phyloP scores from a whole-genome alignment of 1,140 invertebrate species.

The Drosophila triauraria region DNA sequence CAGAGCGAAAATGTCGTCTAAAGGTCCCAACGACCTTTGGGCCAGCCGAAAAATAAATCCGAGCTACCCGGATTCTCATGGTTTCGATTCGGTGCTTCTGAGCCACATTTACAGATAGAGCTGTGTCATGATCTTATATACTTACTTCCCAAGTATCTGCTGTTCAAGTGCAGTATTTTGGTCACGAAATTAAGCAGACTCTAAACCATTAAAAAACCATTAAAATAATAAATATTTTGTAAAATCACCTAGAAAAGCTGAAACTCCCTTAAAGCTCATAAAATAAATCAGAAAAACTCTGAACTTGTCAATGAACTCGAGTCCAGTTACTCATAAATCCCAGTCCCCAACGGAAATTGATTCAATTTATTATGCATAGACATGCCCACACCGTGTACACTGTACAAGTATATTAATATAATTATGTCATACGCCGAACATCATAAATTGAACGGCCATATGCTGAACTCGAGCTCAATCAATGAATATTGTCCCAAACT shows the following conservation, averaged over 20 bases:
- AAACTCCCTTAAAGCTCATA: neutral
- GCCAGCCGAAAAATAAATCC: conserved; percentile 17
- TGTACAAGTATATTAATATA: conserved; percentile 13
- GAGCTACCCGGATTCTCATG: neutral
- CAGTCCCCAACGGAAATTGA: neutral
- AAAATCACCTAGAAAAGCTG: neutral
- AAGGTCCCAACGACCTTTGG: conserved; percentile 38
- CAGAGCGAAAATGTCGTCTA: neutral
- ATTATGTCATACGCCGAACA: conserved; percentile 36
- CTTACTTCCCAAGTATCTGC: neutral
- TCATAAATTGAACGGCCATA: conserved; percentile 33
- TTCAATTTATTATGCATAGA: conserved; percentile 26
- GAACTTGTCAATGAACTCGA: conserved; percentile 16
- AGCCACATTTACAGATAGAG: conserved; percentile 4
- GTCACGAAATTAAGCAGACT: neutral
- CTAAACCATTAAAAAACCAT: neutral
- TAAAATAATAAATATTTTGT: neutral
- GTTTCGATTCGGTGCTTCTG: conserved; percentile 35
- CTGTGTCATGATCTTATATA: conserved; percentile 1
- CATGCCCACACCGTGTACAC: conserved; percentile 1
- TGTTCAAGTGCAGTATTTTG: neutral
- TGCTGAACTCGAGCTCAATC: conserved; percentile 42
- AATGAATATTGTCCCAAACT: conserved; percentile 41
- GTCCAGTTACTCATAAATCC: conserved; percentile 6
- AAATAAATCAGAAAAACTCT: neutral